Percentiles rank a stretch among this genome's conserved stretches.
Conservation (phyloP, 2,113 vertebrate species). For the Pelusios castaneus region DNA sequence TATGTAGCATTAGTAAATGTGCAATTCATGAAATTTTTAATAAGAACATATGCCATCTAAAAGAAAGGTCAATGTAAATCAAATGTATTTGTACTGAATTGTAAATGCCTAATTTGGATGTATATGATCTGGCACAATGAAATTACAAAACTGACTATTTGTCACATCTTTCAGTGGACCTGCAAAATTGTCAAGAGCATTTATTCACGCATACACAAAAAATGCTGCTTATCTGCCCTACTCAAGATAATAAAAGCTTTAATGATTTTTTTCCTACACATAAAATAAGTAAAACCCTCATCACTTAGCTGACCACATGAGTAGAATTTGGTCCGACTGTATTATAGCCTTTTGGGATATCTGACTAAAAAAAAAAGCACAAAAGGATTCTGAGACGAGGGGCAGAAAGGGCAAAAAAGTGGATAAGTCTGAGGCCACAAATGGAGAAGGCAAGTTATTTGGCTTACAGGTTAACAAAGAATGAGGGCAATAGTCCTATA, state of each 20-base stretch:
- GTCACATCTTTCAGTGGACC: background rate
- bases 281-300: rapidly evolving
- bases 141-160: background rate
- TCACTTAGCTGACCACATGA: background rate
- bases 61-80: background rate
- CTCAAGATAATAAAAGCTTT: background rate
- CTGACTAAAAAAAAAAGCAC: background rate
- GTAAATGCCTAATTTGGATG: background rate
- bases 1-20: background rate
- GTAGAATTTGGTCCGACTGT: background rate
- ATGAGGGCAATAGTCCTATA: background rate
- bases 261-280: background rate
- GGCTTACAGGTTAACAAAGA: background rate
- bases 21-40: background rate
- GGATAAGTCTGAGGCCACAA: background rate
- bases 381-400: background rate
- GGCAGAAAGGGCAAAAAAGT: background rate
- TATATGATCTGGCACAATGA: background rate
- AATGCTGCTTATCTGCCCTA: background rate
- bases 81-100: background rate
- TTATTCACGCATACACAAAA: background rate
- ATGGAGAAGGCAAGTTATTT: background rate
- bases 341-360: rapidly evolving
- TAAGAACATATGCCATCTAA: background rate
- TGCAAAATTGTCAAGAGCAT: background rate